Conservation (phyloP, 2,113 vertebrate species). For the Calyptommatus sinebrachiatus region DNA sequence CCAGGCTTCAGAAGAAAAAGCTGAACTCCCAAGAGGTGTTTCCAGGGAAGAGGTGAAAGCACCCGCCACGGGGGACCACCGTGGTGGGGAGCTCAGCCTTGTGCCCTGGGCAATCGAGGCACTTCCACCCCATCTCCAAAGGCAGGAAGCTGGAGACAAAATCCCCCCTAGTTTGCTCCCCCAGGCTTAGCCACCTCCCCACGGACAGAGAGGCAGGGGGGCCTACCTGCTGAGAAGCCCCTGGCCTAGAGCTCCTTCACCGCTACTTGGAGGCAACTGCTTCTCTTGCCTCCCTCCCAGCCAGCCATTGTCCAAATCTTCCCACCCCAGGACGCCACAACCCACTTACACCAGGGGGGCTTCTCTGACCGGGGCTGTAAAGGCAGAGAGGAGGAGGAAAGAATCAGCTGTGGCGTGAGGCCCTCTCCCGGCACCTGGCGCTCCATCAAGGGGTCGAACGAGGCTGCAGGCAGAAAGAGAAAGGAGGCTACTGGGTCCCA, state of each 20-base stretch:
- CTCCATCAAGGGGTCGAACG: constrained; percentile 82
- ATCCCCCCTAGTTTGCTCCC: no score
- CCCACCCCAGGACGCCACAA: neutral
- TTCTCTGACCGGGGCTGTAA: constrained; percentile 85
- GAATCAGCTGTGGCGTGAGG: constrained; percentile 85
- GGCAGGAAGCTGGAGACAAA: neutral
- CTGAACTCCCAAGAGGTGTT: neutral
- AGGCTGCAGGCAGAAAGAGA: constrained; percentile 64
- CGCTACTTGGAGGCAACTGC: neutral
- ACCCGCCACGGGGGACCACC: no score
- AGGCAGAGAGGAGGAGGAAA: constrained; percentile 80
- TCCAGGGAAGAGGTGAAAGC: no score
- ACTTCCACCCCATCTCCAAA: neutral
- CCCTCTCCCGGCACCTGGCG: constrained; percentile 81
- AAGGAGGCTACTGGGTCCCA: neutral
- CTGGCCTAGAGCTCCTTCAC: neutral
- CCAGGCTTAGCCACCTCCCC: no score
- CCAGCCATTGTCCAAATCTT: neutral
- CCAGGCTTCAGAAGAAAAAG: no score
- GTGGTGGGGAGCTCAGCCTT: no score
- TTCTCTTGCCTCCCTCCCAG: no score
- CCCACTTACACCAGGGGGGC: constrained; percentile 93
- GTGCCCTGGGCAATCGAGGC: neutral
- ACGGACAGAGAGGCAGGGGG: no score
- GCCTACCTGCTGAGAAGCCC: no score